Conservation (phyloP, 2,797 vertebrate genomes). For the Diglossa cyanea region DNA sequence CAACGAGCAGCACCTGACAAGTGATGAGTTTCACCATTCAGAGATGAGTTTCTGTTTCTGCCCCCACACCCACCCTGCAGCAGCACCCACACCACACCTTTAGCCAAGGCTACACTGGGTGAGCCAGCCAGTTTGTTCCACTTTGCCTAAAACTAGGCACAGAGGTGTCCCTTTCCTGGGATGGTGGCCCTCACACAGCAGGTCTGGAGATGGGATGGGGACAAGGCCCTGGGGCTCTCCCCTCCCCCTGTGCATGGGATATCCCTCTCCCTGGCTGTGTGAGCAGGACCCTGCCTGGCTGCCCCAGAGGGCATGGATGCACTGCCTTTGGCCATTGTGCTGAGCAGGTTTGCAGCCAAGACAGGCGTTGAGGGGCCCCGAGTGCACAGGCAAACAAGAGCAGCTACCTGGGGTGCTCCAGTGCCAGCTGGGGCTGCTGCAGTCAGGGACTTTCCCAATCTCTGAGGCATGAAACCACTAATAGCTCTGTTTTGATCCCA, state of each 20-base stretch:
- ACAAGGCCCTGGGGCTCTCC: not conserved
- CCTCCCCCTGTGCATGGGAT: fast-evolving
- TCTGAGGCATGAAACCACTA: slow-evolving; percentile 8
- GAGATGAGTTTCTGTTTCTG: not conserved
- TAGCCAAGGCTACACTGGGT: not conserved
- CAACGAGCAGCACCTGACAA: fast-evolving
- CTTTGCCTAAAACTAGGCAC: not conserved
- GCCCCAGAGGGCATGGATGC: not conserved
- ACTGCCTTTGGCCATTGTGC: not conserved
- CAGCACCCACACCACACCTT: not conserved
- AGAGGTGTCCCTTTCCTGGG: not conserved
- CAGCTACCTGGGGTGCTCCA: not conserved
- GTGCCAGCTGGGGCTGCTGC: not conserved
- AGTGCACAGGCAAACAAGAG: fast-evolving
- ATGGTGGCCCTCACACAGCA: not conserved
- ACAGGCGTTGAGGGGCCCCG: fast-evolving
- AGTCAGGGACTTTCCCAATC: not conserved
- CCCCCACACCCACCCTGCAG: fast-evolving
- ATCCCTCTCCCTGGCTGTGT: not conserved
- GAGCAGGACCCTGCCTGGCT: not conserved
- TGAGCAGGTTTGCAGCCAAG: not conserved
- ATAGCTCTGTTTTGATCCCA: not conserved
- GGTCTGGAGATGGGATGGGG: not conserved
- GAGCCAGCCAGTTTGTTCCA: not conserved
- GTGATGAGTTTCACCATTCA: too few species aligned